These are phyloP conservation scores for Callipepla californica DNA, from an alignment of 2,113 vertebrate genomes.

Conservation along the genomic window DNA sequence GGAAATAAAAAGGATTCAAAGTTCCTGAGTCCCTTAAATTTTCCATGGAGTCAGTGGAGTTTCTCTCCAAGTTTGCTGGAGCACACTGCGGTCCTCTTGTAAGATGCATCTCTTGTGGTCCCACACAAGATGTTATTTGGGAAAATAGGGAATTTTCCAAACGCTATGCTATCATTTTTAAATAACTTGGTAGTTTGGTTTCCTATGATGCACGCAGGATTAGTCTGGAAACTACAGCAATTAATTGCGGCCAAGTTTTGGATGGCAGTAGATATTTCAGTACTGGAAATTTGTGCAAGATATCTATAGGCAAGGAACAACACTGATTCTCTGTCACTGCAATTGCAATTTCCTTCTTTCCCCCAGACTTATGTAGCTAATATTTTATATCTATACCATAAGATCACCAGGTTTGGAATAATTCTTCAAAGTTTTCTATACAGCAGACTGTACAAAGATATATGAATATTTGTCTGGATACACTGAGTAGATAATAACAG, in stretches of 20 bases:
- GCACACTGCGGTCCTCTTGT: not conserved
- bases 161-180: conserved; percentile 12
- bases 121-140: not conserved
- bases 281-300: conserved; percentile 3
- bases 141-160: not conserved
- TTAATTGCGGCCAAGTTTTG: conserved; percentile 8
- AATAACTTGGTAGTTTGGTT: conserved; percentile 18
- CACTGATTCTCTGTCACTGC: not conserved
- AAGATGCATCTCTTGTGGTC: conserved; percentile 22
- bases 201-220: conserved; percentile 17
- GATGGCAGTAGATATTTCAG: not conserved
- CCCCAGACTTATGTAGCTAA: not conserved
- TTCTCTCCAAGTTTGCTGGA: not conserved
- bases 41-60: not conserved
- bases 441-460: fast-evolving
- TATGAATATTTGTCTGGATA: not conserved
- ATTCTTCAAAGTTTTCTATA: not conserved
- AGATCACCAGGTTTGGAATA: not conserved
- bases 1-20: not conserved
- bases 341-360: not conserved
- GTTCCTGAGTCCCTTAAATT: not conserved
- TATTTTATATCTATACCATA: not conserved
- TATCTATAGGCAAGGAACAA: not conserved
- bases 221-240: conserved; percentile 34
- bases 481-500: not conserved